Evolutionary conservation across 2,113 vertebrate species (phyloP).

Genomic region (Paedocypris sp.): DNA sequence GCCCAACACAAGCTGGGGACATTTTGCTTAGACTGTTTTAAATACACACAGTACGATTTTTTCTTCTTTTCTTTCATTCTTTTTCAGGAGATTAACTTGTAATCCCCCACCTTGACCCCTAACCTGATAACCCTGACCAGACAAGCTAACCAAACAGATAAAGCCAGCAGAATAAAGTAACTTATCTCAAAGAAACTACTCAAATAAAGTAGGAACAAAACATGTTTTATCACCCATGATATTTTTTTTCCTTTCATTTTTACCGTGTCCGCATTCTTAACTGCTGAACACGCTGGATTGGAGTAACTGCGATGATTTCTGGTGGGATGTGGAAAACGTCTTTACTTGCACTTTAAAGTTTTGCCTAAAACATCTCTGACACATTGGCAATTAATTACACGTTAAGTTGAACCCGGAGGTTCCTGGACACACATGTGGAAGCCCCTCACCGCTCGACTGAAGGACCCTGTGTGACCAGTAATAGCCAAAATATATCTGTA

Average conservation of each 20-base stretch:
- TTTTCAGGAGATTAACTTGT: background rate
- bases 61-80: background rate
- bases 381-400: too few species aligned
- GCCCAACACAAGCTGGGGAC: background rate
- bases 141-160: conserved; percentile 10
- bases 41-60: background rate
- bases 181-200: background rate
- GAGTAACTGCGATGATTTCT: too few species aligned
- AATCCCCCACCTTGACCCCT: background rate
- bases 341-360: too few species aligned
- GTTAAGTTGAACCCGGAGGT: too few species aligned
- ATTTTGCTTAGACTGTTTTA: background rate
- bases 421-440: too few species aligned
- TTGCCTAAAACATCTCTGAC: too few species aligned
- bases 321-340: too few species aligned
- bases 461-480: too few species aligned
- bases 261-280: too few species aligned
- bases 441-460: too few species aligned
- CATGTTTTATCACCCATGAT: background rate
- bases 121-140: conserved; percentile 8
- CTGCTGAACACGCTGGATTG: too few species aligned
- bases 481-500: too few species aligned
- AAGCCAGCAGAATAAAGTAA: background rate
- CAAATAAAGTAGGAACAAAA: background rate
- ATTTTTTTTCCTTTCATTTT: background rate